Percentiles rank a stretch among this genome's conserved stretches.
These are phyloP conservation scores for Hemitrygon akajei DNA, from an alignment of 2,797 vertebrate species.

Conservation along the genomic window DNA sequence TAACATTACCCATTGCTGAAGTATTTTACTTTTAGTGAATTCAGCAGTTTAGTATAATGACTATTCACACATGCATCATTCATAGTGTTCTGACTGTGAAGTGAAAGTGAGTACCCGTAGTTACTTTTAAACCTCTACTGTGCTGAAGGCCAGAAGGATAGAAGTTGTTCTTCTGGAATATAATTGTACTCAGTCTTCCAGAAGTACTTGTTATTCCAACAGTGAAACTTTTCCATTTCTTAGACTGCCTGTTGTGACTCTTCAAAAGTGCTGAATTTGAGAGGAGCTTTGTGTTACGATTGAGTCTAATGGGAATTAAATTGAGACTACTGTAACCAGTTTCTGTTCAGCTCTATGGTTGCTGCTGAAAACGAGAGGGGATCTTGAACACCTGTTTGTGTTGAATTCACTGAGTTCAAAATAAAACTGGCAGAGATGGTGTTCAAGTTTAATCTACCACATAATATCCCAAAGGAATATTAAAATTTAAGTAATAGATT, in stretches of 20 bases:
- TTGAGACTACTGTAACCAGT: not conserved
- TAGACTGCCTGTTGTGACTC: not conserved
- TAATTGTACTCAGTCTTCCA: not conserved
- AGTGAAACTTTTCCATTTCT: not conserved
- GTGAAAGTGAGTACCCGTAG: not conserved
- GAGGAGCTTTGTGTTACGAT: slow-evolving; percentile 5
- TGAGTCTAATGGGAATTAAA: slow-evolving; percentile 23
- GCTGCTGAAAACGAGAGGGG: not conserved
- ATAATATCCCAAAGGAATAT: not conserved
- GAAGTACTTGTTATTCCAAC: not conserved
- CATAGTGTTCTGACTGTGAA: not conserved
- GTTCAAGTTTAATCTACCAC: not conserved
- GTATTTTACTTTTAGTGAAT: not conserved
- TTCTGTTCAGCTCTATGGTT: not conserved
- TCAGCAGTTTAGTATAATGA: not conserved
- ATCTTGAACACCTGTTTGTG: too few relatives aligned
- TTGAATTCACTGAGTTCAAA: not conserved
- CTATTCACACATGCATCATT: not conserved
- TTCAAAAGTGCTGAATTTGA: not conserved
- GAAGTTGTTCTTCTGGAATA: not conserved
- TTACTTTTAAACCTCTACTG: too few relatives aligned
- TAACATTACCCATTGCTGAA: not conserved
- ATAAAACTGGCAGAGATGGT: not conserved
- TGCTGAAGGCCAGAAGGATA: not conserved
- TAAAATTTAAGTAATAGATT: not conserved